phyloP scores from a whole-genome alignment of 2,888 invertebrate species.

The Lasioglossum calceatum region DNA sequence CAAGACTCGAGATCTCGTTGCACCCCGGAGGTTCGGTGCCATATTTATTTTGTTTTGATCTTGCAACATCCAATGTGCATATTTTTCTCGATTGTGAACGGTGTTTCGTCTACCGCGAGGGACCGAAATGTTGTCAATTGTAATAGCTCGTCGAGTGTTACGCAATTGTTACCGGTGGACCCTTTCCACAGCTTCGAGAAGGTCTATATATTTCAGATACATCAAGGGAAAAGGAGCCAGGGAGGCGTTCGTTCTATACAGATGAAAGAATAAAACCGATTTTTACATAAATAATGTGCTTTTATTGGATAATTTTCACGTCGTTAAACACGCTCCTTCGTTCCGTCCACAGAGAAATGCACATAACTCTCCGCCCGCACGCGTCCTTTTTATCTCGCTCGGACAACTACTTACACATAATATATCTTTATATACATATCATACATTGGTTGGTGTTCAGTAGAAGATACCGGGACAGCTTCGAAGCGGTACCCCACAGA shows the following conservation, averaged over 20 bases:
- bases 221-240: background rate
- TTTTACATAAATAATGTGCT: conserved; percentile 81
- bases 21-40: conserved; percentile 38
- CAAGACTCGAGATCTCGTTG: background rate
- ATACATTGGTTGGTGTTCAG: conserved; percentile 72
- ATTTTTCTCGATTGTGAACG: background rate
- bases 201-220: conserved; percentile 43
- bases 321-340: conserved; percentile 70
- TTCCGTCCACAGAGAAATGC: conserved; percentile 74
- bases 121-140: conserved; percentile 9
- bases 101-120: background rate
- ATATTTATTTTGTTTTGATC: conserved; percentile 48
- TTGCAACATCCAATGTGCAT: background rate
- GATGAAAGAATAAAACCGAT: conserved; percentile 55
- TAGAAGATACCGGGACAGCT: conserved; percentile 47
- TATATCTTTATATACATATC: conserved; percentile 77
- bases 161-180: background rate
- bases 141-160: background rate
- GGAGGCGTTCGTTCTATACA: conserved; percentile 38
- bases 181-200: conserved; percentile 14
- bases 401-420: conserved; percentile 66
- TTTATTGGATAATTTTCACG: conserved; percentile 80
- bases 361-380: conserved; percentile 64
- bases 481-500: conserved; percentile 40
- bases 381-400: conserved; percentile 47